These are phyloP conservation scores for Calcarius ornatus DNA, from an alignment of 2,113 vertebrate species.

Conservation along the genomic window DNA sequence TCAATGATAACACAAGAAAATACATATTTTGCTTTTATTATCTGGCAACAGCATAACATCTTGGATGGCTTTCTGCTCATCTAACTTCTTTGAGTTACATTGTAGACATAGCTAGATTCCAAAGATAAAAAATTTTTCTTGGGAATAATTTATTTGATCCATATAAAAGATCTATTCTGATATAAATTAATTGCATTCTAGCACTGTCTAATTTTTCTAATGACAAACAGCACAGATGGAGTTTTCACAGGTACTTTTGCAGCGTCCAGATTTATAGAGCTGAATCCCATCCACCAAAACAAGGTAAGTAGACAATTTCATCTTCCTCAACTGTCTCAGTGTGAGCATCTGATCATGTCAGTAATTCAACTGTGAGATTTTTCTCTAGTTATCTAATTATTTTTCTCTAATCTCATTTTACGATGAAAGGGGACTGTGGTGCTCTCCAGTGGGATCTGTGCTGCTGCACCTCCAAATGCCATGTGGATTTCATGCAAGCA, in stretches of 20 bases:
- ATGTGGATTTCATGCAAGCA: background rate
- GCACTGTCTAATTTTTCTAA: background rate
- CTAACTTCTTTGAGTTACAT: background rate
- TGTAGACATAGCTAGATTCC: background rate
- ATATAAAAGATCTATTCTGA: background rate
- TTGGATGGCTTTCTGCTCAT: background rate
- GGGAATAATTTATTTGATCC: background rate
- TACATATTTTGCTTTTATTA: background rate
- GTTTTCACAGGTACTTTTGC: background rate
- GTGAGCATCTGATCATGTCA: background rate
- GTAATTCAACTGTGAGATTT: background rate
- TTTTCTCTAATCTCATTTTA: background rate
- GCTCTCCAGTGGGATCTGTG: background rate
- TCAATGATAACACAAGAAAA: background rate
- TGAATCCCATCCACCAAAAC: background rate
- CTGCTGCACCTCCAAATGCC: background rate
- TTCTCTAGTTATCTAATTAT: background rate
- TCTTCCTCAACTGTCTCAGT: background rate
- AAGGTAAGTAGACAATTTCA: background rate
- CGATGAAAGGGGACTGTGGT: background rate
- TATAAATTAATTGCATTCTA: background rate
- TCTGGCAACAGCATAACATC: background rate
- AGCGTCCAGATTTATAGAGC: background rate
- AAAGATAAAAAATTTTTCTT: background rate
- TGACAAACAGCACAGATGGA: background rate